These are phyloP conservation scores for Hippolais icterina DNA, from an alignment of 2,113 vertebrate genomes.

Conservation along the genomic window DNA sequence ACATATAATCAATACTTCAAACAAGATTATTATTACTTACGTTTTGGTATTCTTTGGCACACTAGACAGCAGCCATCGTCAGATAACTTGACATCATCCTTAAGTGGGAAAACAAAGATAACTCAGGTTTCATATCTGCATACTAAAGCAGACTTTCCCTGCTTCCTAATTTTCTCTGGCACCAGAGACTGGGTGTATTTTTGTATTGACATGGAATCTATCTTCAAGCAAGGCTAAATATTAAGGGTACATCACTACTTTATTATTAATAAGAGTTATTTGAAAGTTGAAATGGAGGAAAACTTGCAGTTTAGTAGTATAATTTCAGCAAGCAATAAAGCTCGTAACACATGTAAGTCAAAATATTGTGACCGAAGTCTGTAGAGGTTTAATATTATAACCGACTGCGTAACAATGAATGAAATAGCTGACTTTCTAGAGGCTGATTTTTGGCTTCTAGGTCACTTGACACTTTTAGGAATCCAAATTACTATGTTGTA, in stretches of 20 bases:
- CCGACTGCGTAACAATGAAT: neutral
- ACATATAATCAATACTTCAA: neutral
- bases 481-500: neutral
- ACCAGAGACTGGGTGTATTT: neutral
- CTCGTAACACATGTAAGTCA: neutral
- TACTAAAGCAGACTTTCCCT: neutral
- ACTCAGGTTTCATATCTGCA: neutral
- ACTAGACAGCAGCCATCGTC: conserved; percentile 66
- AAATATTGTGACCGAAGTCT: neutral
- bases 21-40: conserved; percentile 19
- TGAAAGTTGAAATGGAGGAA: neutral
- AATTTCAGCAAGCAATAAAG: neutral
- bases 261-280: neutral
- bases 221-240: neutral
- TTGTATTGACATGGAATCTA: neutral
- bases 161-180: neutral
- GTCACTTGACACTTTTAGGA: neutral
- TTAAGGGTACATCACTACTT: neutral
- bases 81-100: conserved; percentile 36
- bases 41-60: neutral
- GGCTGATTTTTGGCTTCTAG: neutral
- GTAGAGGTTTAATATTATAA: neutral
- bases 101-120: neutral
- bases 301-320: neutral
- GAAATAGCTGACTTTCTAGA: neutral